These are phyloP conservation scores for Euthynnus affinis DNA, from an alignment of 2,797 vertebrate species.

Conservation along the genomic window DNA sequence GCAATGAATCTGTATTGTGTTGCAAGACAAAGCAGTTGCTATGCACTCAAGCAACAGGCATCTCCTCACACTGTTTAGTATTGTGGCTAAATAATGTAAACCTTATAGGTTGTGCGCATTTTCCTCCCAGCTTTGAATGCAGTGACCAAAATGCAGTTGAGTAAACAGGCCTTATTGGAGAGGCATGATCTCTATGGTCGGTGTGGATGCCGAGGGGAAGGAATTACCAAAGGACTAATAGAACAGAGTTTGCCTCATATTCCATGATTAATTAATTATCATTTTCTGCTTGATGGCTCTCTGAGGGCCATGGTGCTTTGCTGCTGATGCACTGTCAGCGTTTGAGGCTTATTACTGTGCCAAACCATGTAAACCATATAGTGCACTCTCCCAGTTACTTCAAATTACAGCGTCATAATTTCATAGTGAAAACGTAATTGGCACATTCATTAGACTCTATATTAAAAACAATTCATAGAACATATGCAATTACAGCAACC, in stretches of 20 bases:
- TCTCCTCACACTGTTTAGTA: conserved; percentile 32
- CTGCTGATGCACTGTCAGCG: conserved; percentile 84
- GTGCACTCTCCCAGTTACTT: conserved; percentile 69
- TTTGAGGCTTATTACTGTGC: conserved; percentile 80
- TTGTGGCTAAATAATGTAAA: conserved; percentile 47
- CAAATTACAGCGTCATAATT: conserved; percentile 79
- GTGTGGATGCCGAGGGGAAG: conserved; percentile 67
- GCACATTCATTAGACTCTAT: conserved; percentile 78
- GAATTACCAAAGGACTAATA: conserved; percentile 83
- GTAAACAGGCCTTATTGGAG: conserved; percentile 61
- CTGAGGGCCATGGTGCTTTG: conserved; percentile 74
- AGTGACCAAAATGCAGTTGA: conserved; percentile 59
- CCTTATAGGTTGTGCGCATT: conserved; percentile 47
- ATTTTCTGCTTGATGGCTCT: conserved; percentile 87
- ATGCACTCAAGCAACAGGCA: conserved; percentile 40
- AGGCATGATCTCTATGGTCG: conserved; percentile 71
- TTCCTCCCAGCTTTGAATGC: conserved; percentile 56
- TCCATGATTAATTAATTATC: conserved; percentile 88
- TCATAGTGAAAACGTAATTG: conserved; percentile 79
- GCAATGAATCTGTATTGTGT: conserved; percentile 5
- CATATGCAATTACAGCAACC: conserved; percentile 77
- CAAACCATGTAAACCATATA: conserved; percentile 76
- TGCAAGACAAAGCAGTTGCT: conserved; percentile 33
- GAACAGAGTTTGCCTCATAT: conserved; percentile 77
- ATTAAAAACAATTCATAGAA: conserved; percentile 77